Conservation (phyloP, 2,113 vertebrate genomes). For the Ascaphus truei region DNA sequence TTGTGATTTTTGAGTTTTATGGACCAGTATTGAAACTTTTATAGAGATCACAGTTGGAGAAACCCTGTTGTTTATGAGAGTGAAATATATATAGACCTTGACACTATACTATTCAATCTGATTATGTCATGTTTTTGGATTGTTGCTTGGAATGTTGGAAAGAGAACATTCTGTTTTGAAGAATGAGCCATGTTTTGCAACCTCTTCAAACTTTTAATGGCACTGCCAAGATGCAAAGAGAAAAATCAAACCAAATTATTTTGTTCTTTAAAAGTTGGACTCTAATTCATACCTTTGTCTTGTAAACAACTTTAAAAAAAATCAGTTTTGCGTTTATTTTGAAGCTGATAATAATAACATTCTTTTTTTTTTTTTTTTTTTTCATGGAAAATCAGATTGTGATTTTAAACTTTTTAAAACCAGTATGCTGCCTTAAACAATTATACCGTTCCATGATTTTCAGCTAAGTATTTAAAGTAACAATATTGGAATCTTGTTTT, state of each 20-base stretch:
- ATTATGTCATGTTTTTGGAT: conserved; percentile 17
- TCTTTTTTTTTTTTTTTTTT: neutral
- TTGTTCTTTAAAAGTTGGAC: neutral
- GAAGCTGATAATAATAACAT: neutral
- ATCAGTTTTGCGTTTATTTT: neutral
- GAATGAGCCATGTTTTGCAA: conserved; percentile 26
- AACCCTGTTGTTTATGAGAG: neutral
- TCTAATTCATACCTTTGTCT: neutral
- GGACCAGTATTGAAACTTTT: too few species aligned
- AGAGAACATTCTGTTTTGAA: conserved; percentile 34
- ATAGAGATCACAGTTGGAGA: neutral
- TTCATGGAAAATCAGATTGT: too few species aligned
- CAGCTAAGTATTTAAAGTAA: too few species aligned
- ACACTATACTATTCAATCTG: neutral
- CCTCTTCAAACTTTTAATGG: conserved; percentile 2
- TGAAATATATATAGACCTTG: neutral
- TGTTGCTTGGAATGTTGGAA: conserved; percentile 8
- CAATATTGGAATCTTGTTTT: too few species aligned
- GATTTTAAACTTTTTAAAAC: too few species aligned
- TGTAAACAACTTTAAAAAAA: neutral
- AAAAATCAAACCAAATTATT: neutral
- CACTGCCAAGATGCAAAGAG: conserved; percentile 21
- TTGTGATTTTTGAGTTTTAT: too few species aligned
- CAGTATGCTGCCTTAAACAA: too few species aligned
- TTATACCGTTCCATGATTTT: too few species aligned